These are phyloP conservation scores for Microcebus ravelobensis DNA, from an alignment of 2,113 vertebrate genomes.

Conservation along the genomic window DNA sequence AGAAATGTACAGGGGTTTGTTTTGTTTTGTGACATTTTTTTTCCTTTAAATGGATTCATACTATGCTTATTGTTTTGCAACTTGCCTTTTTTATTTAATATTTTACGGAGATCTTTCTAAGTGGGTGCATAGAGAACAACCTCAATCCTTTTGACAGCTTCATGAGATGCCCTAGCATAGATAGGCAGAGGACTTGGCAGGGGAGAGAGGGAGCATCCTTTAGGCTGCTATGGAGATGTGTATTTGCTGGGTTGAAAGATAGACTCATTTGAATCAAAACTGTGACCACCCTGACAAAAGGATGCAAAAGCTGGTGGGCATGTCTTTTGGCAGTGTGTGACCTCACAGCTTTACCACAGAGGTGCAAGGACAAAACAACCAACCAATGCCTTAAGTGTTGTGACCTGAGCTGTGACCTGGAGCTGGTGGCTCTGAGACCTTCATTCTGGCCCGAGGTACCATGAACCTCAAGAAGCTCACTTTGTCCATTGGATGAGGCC, in stretches of 20 bases:
- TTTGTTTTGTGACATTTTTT: background rate
- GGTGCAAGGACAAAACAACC: background rate
- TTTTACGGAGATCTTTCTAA: background rate
- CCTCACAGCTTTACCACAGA: background rate
- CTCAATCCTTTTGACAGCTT: background rate
- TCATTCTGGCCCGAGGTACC: background rate
- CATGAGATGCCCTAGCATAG: background rate
- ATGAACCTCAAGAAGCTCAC: background rate
- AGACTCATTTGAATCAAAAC: background rate
- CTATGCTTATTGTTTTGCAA: background rate
- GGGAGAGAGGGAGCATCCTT: background rate
- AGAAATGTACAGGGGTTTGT: background rate
- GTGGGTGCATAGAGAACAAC: accelerated
- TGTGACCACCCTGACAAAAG: too few relatives aligned
- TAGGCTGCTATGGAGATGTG: too few relatives aligned
- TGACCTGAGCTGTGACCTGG: background rate
- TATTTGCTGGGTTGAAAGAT: background rate
- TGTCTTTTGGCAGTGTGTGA: background rate
- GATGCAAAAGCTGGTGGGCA: accelerated
- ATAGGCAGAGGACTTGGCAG: background rate
- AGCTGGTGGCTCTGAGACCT: background rate
- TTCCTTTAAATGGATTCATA: background rate
- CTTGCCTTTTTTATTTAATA: background rate
- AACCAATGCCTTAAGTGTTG: background rate
- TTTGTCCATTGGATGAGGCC: background rate